Evolutionary conservation across 2,113 vertebrate genomes (phyloP).

Genomic region (Bagarius yarrelli): DNA sequence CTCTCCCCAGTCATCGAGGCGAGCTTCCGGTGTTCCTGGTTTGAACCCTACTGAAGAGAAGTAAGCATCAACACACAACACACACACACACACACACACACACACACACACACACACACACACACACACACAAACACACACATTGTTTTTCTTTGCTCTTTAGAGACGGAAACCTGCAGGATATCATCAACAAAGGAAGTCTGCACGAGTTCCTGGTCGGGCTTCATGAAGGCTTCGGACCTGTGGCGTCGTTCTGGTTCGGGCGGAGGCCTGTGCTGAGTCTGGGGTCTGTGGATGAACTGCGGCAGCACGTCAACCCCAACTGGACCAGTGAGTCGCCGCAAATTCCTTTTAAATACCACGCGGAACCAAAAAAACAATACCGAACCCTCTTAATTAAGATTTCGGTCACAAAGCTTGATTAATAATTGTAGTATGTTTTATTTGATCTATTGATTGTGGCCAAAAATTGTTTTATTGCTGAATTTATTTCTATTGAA

Average conservation of each 20-base stretch:
- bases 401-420: not conserved
- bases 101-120: not conserved
- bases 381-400: not conserved
- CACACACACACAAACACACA: not conserved
- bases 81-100: not conserved
- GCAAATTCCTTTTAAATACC: not conserved
- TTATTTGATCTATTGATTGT: not conserved
- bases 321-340: conserved; percentile 81
- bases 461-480: not conserved
- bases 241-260: conserved; percentile 94
- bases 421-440: not conserved
- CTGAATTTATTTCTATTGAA: not conserved
- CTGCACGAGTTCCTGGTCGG: conserved; percentile 88
- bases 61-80: conserved; percentile 68
- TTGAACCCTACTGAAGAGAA: conserved; percentile 91
- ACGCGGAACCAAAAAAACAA: not conserved
- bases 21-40: conserved; percentile 89
- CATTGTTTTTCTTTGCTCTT: not conserved
- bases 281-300: conserved; percentile 80
- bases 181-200: conserved; percentile 84
- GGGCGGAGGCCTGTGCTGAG: conserved; percentile 90
- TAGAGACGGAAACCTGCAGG: conserved; percentile 94
- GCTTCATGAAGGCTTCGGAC: conserved; percentile 85
- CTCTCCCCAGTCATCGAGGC: conserved; percentile 80
- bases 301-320: conserved; percentile 89